These are phyloP conservation scores for Rattus rattus DNA, from an alignment of 2,113 vertebrate species.

Conservation along the genomic window DNA sequence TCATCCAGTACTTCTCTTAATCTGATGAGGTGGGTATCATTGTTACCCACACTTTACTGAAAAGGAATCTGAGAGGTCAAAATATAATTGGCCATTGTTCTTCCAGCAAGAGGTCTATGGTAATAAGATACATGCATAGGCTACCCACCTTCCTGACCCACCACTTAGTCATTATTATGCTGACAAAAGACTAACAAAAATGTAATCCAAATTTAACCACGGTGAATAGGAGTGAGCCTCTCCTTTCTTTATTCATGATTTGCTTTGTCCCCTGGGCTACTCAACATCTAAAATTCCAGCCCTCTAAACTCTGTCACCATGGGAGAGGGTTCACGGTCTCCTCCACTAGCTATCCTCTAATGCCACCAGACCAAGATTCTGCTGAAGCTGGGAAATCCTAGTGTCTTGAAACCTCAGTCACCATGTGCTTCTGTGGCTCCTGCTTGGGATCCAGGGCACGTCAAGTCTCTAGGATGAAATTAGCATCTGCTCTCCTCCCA, in stretches of 20 bases:
- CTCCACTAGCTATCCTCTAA: neutral
- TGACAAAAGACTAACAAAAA: neutral
- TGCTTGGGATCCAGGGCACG: conserved; percentile 10
- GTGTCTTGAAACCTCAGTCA: neutral
- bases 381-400: neutral
- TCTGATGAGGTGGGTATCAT: neutral
- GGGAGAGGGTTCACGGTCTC: neutral
- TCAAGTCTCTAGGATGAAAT: neutral
- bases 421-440: neutral
- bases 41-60: neutral
- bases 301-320: neutral
- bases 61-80: neutral
- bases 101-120: neutral
- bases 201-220: neutral
- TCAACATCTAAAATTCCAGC: neutral
- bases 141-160: neutral
- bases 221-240: neutral
- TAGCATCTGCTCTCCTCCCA: neutral
- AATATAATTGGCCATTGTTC: neutral
- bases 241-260: neutral
- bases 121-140: neutral
- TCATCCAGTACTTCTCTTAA: neutral
- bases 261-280: neutral
- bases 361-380: neutral
- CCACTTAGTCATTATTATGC: neutral